phyloP scores from a whole-genome alignment of 2,113 vertebrate species.

The Baryphthengus martii region DNA sequence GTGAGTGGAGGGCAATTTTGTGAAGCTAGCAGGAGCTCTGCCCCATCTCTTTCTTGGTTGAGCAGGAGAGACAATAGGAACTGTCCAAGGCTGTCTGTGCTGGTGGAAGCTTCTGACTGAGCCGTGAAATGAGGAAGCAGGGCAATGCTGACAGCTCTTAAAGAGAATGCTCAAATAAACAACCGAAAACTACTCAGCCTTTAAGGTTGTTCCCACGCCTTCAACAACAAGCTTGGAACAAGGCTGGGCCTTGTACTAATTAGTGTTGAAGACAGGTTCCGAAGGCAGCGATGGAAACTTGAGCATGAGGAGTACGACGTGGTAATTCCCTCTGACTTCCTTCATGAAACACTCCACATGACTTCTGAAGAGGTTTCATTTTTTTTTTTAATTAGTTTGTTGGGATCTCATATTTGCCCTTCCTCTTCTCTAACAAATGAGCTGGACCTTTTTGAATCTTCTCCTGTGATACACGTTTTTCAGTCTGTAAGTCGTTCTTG shows the following conservation, averaged over 20 bases:
- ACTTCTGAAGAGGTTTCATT: background rate
- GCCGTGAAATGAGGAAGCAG: background rate
- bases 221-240: background rate
- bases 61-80: background rate
- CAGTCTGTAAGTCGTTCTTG: background rate
- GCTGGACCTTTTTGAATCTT: background rate
- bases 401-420: background rate
- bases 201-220: background rate
- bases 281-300: background rate
- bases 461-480: background rate
- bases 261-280: background rate
- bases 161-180: background rate
- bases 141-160: background rate
- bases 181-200: background rate
- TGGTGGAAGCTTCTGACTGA: conserved; percentile 1
- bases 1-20: too few species aligned
- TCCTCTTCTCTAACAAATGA: background rate
- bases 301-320: background rate
- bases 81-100: conserved; percentile 15
- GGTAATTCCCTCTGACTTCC: background rate
- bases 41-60: background rate
- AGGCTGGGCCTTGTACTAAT: background rate
- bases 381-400: background rate
- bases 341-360: background rate
- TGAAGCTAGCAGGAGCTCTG: background rate